Evolutionary conservation across 2,888 invertebrate species (phyloP).

Genomic region (Toxonevra muliebris): DNA sequence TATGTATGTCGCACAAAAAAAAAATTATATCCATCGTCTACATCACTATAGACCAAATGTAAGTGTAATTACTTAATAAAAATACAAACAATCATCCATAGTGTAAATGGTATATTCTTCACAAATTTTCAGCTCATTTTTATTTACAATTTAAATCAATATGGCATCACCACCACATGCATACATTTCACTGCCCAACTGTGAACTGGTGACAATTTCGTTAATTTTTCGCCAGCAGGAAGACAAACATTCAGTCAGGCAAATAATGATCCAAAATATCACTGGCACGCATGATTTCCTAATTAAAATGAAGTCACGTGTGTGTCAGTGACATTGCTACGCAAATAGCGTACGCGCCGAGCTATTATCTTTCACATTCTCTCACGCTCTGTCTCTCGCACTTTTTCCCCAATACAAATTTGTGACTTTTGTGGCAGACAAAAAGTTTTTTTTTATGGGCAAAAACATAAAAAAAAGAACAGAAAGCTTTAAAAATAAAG

Average conservation of each 20-base stretch:
- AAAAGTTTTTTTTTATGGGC: not conserved
- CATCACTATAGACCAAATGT: too few relatives aligned
- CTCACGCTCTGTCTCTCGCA: too few relatives aligned
- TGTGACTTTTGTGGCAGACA: not conserved
- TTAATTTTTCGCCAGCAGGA: slow-evolving; percentile 17
- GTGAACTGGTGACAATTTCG: slow-evolving; percentile 24
- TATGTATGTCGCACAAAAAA: too few relatives aligned
- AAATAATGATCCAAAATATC: not conserved
- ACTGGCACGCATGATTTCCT: slow-evolving; percentile 32
- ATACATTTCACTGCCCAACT: not conserved
- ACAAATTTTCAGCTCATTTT: not conserved
- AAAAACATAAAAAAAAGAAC: not conserved
- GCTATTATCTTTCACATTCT: too few relatives aligned
- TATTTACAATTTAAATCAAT: not conserved
- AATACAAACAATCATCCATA: too few relatives aligned
- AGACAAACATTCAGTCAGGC: not conserved
- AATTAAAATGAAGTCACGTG: slow-evolving; percentile 36
- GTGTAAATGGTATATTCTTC: too few relatives aligned
- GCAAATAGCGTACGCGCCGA: too few relatives aligned
- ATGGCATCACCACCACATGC: not conserved
- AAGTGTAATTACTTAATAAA: too few relatives aligned
- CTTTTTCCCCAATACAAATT: too few relatives aligned
- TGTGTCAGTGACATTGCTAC: not conserved
- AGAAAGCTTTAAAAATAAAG: slow-evolving; percentile 4
- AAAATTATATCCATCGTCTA: too few relatives aligned